These are phyloP conservation scores for Sparidentex hasta DNA, from an alignment of 2,797 vertebrate genomes.

Conservation along the genomic window DNA sequence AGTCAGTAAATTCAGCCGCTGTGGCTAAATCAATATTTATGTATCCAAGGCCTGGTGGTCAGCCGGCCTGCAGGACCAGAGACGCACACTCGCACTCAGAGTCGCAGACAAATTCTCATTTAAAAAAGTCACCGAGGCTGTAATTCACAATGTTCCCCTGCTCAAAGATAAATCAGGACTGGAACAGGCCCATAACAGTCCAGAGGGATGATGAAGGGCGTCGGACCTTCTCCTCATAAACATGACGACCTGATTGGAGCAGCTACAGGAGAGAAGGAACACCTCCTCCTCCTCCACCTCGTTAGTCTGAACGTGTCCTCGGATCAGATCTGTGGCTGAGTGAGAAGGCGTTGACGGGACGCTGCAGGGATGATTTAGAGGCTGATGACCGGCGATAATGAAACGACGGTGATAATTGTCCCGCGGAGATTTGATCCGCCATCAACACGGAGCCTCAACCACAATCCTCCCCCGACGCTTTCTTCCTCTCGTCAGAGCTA, in stretches of 20 bases:
- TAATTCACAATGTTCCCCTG: conserved; percentile 51
- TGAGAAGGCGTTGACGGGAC: conserved; percentile 7
- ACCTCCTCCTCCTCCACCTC: background rate
- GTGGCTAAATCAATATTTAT: conserved; percentile 65
- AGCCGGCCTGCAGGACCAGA: background rate
- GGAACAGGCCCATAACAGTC: conserved; percentile 35
- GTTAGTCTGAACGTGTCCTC: conserved; percentile 33
- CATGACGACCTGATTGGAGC: conserved; percentile 39
- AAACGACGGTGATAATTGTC: conserved; percentile 39
- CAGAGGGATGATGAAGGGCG: conserved; percentile 44
- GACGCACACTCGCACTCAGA: background rate
- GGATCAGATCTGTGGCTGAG: conserved; percentile 31
- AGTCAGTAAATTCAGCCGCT: conserved; percentile 57
- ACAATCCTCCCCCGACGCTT: background rate
- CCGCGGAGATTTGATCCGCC: conserved; percentile 7
- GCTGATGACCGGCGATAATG: conserved; percentile 37
- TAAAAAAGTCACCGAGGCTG: conserved; percentile 46
- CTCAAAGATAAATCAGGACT: conserved; percentile 45
- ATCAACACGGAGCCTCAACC: background rate
- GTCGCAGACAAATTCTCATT: conserved; percentile 47
- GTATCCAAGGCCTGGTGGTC: conserved; percentile 51
- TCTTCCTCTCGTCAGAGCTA: conserved; percentile 1
- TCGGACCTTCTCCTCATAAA: conserved; percentile 52
- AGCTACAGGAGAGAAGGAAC: background rate
- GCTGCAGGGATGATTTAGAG: conserved; percentile 17